phyloP scores from a whole-genome alignment of 2,888 invertebrate species.

The Drosophila phalerata region DNA sequence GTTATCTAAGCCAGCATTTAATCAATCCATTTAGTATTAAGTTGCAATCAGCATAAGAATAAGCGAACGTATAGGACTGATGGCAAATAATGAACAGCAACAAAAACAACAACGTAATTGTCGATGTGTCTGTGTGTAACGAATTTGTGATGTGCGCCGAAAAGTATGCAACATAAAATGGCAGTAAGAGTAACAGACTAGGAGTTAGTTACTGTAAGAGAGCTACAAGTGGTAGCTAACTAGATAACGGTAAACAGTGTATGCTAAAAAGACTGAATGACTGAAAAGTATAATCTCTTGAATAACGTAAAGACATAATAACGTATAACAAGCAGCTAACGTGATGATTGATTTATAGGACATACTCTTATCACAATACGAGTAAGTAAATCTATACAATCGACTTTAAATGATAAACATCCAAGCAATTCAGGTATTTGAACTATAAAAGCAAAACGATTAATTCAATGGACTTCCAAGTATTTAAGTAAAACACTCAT shows the following conservation, averaged over 20 bases:
- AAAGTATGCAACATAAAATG: conserved; percentile 44
- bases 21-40: conserved; percentile 50
- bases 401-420: conserved; percentile 55
- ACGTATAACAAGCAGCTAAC: conserved; percentile 24
- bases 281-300: conserved; percentile 52
- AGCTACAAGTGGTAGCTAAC: conserved; percentile 16
- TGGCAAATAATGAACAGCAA: conserved; percentile 32
- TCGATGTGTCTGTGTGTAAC: conserved; percentile 52
- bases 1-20: conserved; percentile 29
- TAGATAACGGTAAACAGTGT: conserved; percentile 55
- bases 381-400: conserved; percentile 34
- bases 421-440: conserved; percentile 81
- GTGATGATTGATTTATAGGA: conserved; percentile 64
- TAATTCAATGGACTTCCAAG: conserved; percentile 77
- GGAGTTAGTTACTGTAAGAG: conserved; percentile 10
- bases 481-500: conserved; percentile 58
- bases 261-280: conserved; percentile 71
- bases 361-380: conserved; percentile 14
- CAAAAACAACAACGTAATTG: conserved; percentile 18
- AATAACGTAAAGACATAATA: conserved; percentile 30
- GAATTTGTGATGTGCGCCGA: conserved; percentile 71
- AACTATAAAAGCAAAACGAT: conserved; percentile 66
- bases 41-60: conserved; percentile 50
- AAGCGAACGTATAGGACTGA: conserved; percentile 57
- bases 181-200: conserved; percentile 17